These are phyloP conservation scores for Ypsolopha scabrella DNA, from an alignment of 2,888 invertebrate genomes.

Conservation along the genomic window DNA sequence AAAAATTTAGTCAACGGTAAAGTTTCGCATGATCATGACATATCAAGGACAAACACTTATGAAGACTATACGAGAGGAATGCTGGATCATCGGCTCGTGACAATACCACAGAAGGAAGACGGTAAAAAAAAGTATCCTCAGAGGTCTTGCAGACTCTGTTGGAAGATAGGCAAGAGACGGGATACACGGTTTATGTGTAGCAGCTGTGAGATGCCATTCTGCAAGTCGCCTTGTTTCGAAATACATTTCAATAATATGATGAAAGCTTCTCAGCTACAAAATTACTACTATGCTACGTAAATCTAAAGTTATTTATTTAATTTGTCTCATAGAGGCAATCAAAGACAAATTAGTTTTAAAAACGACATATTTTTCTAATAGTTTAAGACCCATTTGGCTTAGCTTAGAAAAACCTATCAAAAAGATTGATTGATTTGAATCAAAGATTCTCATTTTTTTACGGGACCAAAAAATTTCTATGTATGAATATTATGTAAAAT, in stretches of 20 bases:
- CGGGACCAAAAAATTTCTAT: no score
- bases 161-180: constrained; percentile 59
- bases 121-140: constrained; percentile 68
- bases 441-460: no score
- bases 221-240: constrained; percentile 63
- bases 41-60: constrained; percentile 35
- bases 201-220: constrained; percentile 60
- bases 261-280: constrained; percentile 54
- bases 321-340: no score
- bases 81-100: constrained; percentile 52
- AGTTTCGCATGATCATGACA: constrained; percentile 40
- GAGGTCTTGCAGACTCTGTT: constrained; percentile 62
- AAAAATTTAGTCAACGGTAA: constrained; percentile 66
- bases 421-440: no score
- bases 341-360: not conserved
- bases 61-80: constrained; percentile 42
- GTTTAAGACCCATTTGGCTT: no score
- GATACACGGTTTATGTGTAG: constrained; percentile 65
- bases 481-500: no score
- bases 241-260: constrained; percentile 58
- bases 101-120: constrained; percentile 67
- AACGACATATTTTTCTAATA: constrained; percentile 8
- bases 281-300: constrained; percentile 58
- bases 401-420: no score
- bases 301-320: constrained; percentile 7